Base-by-base conservation (phyloP, 2,797 vertebrate genomes). In the Trachurus trachurus region DNA sequence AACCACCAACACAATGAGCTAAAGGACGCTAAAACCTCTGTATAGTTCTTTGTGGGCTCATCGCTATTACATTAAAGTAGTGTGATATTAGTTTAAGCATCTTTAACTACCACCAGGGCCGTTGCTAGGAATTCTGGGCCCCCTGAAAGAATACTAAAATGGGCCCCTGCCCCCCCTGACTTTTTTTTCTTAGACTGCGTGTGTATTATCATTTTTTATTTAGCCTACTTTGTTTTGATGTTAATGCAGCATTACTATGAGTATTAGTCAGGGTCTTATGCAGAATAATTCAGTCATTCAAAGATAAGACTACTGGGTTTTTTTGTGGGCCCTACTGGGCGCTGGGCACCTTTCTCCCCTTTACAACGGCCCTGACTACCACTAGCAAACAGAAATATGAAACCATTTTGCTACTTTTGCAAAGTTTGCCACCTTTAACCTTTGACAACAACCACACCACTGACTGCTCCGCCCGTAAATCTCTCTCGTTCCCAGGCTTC, bases 391-490 rank as follows among this genome's bases (percentile, higher is more conserved):
- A 1, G 52, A 31, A 31, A 57, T 9, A 50, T 19, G 58, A 21
- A 39, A 29, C 47, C 10, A 39, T 58, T 31, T 26, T 45, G 65
- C 26, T 45, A 6, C n/a, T 47, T 26, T 53, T 15, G 42, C 4
- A 0, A 53, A 59, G 29, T 66, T 74, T 44, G 59, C 59, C 67
- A 73, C 67, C 74, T 84, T 73, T 74, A 56, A 78, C 74, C 71
- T 76, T 53, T 74, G 67, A 67, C 42, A 54, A 50, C 53, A 65
- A n/a, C n/a, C 47, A 22, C 13, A 52, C 60, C 11, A n/a, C 64
- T 45, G n/a, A 63, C 61, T 37, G 21, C 54, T 76, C 50, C 7
- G 34, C 34, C 11, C 49, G 37, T 19, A 59, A 66, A 31, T 50
- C 52, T 71, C 56, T 79, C 49, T 58, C 66, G 64, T 59, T 53